phyloP scores from a whole-genome alignment of 2,113 vertebrate species.

The Neotoma lepida region DNA sequence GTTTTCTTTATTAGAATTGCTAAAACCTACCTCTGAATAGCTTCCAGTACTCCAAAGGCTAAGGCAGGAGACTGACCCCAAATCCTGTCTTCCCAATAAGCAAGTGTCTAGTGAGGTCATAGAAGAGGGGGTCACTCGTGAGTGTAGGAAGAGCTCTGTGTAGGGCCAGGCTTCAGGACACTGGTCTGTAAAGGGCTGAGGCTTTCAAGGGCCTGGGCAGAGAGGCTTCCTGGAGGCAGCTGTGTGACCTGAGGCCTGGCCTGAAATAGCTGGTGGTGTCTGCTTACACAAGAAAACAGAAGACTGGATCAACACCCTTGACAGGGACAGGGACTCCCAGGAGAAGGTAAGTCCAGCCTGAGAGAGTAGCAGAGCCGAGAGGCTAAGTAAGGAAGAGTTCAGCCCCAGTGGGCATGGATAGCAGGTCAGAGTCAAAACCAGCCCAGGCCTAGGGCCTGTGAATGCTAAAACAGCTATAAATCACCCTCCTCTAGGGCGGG shows the following conservation, averaged over 20 bases:
- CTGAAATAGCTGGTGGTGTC: not conserved
- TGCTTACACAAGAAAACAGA: not conserved
- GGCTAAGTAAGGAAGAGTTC: fast-evolving
- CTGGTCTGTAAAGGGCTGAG: not conserved
- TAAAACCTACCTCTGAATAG: not conserved
- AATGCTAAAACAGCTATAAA: too few species aligned
- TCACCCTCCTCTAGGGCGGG: too few species aligned
- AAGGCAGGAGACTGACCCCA: not conserved
- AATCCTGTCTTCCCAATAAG: fast-evolving
- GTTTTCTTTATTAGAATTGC: not conserved
- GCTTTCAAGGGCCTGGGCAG: not conserved
- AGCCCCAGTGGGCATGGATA: fast-evolving
- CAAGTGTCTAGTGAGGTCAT: not conserved
- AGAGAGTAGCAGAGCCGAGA: fast-evolving
- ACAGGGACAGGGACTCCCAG: fast-evolving
- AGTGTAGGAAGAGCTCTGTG: too few species aligned
- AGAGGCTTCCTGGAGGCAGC: not conserved
- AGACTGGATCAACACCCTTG: fast-evolving
- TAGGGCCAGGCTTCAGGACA: not conserved
- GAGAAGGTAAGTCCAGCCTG: fast-evolving
- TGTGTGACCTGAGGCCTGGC: not conserved
- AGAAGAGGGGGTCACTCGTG: not conserved
- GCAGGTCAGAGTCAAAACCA: not conserved
- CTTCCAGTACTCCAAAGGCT: not conserved
- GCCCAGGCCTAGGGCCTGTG: fast-evolving